Percentiles rank a stretch among this genome's conserved stretches.
These are phyloP conservation scores for Chlamydotis undulata DNA, from an alignment of 2,113 vertebrate genomes.

Conservation along the genomic window DNA sequence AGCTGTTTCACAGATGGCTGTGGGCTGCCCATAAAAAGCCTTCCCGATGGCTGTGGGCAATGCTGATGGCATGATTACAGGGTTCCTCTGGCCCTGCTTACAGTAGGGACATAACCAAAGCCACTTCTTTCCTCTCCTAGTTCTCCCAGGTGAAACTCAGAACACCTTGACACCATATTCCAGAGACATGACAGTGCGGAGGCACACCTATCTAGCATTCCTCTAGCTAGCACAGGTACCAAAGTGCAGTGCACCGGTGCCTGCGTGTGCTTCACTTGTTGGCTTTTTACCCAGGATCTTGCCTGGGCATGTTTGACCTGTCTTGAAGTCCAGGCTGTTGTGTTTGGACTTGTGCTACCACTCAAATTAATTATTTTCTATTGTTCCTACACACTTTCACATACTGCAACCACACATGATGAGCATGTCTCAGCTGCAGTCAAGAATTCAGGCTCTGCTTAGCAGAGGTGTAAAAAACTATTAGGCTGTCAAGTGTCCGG, in stretches of 20 bases:
- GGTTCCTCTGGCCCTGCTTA: rapidly evolving
- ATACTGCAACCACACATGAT: not conserved
- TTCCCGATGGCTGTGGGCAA: not conserved
- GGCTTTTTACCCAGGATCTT: not conserved
- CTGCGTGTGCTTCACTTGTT: not conserved
- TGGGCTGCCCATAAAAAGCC: not conserved
- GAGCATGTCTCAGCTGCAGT: not conserved
- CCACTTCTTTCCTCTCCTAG: not conserved
- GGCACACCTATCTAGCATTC: not conserved
- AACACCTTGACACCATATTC: not conserved
- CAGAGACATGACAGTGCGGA: not conserved
- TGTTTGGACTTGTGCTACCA: not conserved
- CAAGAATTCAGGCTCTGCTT: not conserved
- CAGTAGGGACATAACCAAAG: not conserved
- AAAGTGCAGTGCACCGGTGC: not conserved
- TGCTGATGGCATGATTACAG: not conserved
- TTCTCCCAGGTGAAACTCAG: not conserved
- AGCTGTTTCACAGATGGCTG: not conserved
- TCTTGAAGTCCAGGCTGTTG: not conserved
- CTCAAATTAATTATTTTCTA: not conserved
- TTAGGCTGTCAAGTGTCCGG: not conserved
- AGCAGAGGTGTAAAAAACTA: not conserved
- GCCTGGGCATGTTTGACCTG: not conserved
- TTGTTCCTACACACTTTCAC: not conserved
- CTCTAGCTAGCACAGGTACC: not conserved